phyloP scores from a whole-genome alignment of 1,140 invertebrate species.

The Globodera ellingtonae region DNA sequence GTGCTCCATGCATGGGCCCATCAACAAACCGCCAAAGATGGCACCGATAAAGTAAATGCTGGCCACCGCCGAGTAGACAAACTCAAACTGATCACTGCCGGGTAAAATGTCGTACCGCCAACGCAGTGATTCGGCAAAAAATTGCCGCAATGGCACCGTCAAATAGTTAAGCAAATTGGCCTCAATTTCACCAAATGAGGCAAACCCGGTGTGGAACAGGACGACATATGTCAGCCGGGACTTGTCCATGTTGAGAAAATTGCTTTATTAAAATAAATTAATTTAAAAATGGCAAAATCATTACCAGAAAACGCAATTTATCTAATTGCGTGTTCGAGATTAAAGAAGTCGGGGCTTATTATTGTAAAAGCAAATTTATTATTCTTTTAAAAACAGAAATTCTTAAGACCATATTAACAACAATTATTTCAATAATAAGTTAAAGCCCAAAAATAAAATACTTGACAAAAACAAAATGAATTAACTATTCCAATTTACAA shows the following conservation, averaged over 20 bases:
- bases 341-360: too few relatives aligned
- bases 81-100: constrained; percentile 34
- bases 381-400: too few relatives aligned
- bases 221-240: constrained; percentile 20
- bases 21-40: constrained; percentile 45
- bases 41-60: constrained; percentile 46
- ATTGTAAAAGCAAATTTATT: too few relatives aligned
- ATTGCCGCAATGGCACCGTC: constrained; percentile 44
- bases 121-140: constrained; percentile 38
- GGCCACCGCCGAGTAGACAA: constrained; percentile 47
- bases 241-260: neutral
- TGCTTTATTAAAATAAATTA: too few relatives aligned
- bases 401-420: too few relatives aligned
- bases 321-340: too few relatives aligned
- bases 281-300: too few relatives aligned
- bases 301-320: too few relatives aligned
- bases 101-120: constrained; percentile 38
- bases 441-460: too few relatives aligned
- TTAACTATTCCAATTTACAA: too few relatives aligned
- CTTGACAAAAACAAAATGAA: too few relatives aligned
- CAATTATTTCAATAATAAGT: too few relatives aligned
- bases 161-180: constrained; percentile 52
- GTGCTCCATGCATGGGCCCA: constrained; percentile 53
- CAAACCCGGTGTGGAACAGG: constrained; percentile 40
- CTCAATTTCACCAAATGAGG: constrained; percentile 43